A percentile compares a stretch with the other conserved stretches of the same genome.
Evolutionary conservation across 37 sponge, comb jelly and placozoan species (phyloP).

Genomic region (Hormiphora californensis): DNA sequence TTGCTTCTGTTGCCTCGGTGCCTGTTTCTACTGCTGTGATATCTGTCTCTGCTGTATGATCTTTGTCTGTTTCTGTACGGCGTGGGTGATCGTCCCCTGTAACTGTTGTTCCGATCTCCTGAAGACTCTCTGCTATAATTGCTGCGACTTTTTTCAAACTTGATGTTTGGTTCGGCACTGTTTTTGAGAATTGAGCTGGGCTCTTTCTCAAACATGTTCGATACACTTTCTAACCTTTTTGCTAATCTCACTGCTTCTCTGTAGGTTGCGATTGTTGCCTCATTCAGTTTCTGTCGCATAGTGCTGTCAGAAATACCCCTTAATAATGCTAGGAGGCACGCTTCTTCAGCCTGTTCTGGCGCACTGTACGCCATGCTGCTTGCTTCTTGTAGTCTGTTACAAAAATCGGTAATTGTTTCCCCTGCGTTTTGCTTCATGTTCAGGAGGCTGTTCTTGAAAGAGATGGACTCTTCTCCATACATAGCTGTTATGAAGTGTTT

Average conservation of each 20-base stretch:
- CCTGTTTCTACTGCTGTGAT: too few relatives aligned
- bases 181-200: background rate
- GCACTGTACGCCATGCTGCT: background rate
- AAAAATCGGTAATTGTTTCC: background rate
- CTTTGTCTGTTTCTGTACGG: background rate
- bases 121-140: too few relatives aligned
- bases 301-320: background rate
- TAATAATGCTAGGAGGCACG: background rate
- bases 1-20: background rate
- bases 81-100: too few relatives aligned
- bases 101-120: too few relatives aligned
- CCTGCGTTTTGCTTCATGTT: background rate
- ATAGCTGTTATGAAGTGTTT: background rate
- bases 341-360: background rate
- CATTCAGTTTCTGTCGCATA: background rate
- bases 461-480: background rate
- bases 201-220: background rate
- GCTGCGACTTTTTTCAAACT: too few relatives aligned
- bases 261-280: background rate
- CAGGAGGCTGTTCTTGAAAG: background rate
- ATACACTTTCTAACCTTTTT: background rate
- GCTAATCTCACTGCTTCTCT: slow-evolving; percentile 13
- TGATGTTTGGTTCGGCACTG: too few relatives aligned
- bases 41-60: background rate
- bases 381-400: background rate